A percentile compares a stretch with the other conserved stretches of the same genome.
These are phyloP conservation scores for Calcarius lapponicus DNA, from an alignment of 2,797 vertebrate genomes.

Conservation along the genomic window DNA sequence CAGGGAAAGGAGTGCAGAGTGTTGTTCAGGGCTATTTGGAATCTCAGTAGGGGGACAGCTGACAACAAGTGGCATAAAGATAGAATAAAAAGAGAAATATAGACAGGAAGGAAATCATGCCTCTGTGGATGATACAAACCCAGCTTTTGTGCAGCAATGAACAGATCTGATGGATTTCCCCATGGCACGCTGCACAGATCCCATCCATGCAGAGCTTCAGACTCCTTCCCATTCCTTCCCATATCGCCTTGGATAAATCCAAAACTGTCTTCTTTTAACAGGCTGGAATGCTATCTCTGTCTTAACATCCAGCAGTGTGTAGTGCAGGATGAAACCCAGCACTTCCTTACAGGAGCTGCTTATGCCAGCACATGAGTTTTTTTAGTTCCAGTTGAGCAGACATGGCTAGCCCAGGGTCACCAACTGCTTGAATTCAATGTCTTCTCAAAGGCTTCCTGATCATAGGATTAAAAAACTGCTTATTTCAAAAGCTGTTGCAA, in stretches of 20 bases:
- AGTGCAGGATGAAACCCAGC: not conserved
- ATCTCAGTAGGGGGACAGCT: not conserved
- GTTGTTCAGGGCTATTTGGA: not conserved
- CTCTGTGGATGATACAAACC: rapidly evolving
- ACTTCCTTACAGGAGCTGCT: not conserved
- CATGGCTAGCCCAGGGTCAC: not conserved
- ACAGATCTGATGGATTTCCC: not conserved
- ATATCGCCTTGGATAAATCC: not conserved
- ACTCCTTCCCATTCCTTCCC: not conserved
- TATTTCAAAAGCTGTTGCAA: not conserved
- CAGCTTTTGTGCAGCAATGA: not conserved
- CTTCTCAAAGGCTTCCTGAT: not conserved
- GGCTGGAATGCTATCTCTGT: not conserved
- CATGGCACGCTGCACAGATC: rapidly evolving
- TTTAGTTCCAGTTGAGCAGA: not conserved
- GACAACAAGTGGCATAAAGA: not conserved
- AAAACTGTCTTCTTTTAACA: not conserved
- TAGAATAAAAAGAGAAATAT: not conserved
- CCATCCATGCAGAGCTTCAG: rapidly evolving
- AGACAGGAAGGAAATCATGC: not conserved
- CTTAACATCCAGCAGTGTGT: not conserved
- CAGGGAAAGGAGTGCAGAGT: not conserved
- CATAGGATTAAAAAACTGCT: not conserved
- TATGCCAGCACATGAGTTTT: not conserved
- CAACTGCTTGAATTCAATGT: not conserved